Conservation (phyloP, 2,113 vertebrate species). For the Atherinomorus stipes region DNA sequence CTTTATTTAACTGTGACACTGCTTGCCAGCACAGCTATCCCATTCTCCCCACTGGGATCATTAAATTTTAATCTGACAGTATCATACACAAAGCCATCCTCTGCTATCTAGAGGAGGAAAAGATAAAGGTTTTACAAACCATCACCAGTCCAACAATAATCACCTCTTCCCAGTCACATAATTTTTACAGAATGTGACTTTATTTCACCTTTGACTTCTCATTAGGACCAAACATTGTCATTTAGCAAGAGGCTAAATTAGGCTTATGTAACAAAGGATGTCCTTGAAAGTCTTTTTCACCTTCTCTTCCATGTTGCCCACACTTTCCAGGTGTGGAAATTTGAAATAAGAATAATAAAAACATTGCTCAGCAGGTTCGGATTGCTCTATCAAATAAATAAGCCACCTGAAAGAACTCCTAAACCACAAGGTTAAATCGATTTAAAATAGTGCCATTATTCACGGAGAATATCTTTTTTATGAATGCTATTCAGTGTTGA, state of each 20-base stretch:
- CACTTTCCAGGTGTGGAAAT: slow-evolving; percentile 29
- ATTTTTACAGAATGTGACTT: slow-evolving; percentile 70
- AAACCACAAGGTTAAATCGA: slow-evolving; percentile 42
- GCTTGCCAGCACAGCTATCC: slow-evolving; percentile 39
- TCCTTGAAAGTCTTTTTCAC: slow-evolving; percentile 52
- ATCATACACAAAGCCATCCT: slow-evolving; percentile 64
- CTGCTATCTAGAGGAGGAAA: slow-evolving; percentile 51
- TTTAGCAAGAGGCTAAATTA: slow-evolving; percentile 49
- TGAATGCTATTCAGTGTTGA: slow-evolving; percentile 44
- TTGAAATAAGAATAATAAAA: slow-evolving; percentile 4
- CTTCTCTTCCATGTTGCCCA: slow-evolving; percentile 40
- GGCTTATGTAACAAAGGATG: slow-evolving; percentile 48
- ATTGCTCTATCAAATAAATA: slow-evolving; percentile 37
- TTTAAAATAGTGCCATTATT: slow-evolving; percentile 48
- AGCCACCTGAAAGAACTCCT: slow-evolving; percentile 35
- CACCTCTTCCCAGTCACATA: slow-evolving; percentile 63
- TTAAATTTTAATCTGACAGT: slow-evolving; percentile 71
- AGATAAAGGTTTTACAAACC: slow-evolving; percentile 60
- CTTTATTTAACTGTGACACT: slow-evolving; percentile 34
- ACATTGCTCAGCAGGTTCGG: slow-evolving; percentile 10
- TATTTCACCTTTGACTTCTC: slow-evolving; percentile 68
- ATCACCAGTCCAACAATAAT: slow-evolving; percentile 62
- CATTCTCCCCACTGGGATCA: slow-evolving; percentile 51
- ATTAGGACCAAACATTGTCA: slow-evolving; percentile 60
- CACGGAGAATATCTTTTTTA: slow-evolving; percentile 3